Evolutionary conservation across 2,113 vertebrate genomes (phyloP), one percentile per base, ranked within the genome.

Genomic region (Ranitomeya variabilis): DNA sequence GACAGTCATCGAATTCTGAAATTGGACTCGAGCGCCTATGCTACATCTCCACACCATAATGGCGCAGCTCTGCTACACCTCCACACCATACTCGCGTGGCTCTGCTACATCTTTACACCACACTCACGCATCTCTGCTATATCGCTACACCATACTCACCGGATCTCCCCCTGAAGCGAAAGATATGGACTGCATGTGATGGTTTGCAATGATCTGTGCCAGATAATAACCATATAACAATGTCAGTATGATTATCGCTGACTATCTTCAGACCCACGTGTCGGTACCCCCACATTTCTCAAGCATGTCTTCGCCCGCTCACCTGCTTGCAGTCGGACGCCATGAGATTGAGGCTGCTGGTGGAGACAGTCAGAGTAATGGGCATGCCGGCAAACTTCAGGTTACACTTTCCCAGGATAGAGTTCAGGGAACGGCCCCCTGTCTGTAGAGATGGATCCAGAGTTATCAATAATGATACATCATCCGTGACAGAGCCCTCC

Each of bases 311-410:
- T 45, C 37, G 37, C 14, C 6, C 26, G 15, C 95, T 93, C 87
- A 99, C 98, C 97, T 99, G 97, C 92, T 98, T 99, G 94, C 97
- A 99, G 95, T 99, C 98, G 0, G 97, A 95, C 0, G 98, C 97
- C 97, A 98, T 97, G 91, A 99, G 97, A 93, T 98, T 99, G 91
- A 99, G 97, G 94, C 98, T 99, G 96, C 97, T 99, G 94, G 98
- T 99, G 2, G 98, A 99, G 89, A 99, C 96, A n/a, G 98, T 99
- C 74, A 99, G 95, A 86, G 94, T 98, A 95, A 99, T 99, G 86
- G 97, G 96, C 98, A 99, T 98, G 23, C 97, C 97, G 0, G 98
- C 98, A 66, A 99, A 99, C 93, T 99, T 99, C 90, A 99, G 95
- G 95, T 99, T 99, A 91, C 97, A 98, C 91, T 98, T 99, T 87